Evolutionary conservation across 2,113 vertebrate genomes (phyloP), one percentile per base, ranked within the genome.

Genomic region (Benitochromis conjunctus): DNA sequence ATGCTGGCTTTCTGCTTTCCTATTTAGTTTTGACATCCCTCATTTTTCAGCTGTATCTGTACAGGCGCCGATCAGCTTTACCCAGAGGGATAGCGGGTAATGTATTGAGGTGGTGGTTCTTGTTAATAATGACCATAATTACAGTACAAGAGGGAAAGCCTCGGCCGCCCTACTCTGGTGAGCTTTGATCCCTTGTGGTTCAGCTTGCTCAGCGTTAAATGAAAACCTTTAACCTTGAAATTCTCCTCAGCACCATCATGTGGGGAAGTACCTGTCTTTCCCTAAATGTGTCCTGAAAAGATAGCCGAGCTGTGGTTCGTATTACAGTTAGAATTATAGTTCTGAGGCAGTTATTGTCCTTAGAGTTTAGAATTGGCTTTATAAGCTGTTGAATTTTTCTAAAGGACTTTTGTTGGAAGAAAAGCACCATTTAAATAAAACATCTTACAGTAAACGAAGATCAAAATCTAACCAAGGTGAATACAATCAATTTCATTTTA

Each of bases 71-170:
- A 82, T 86, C 77, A 62, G 51, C 81, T 78, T 54, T 81, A 62
- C 91, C 83, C 80, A 48, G 71, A 84, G 91, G 92, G 85, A 81
- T 71, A 55, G 46, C 18, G 57, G 60, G 14, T 89, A 90, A 87
- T 86, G 84, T 88, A 84, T 87, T 60, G 82, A 91, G 81, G 88
- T 85, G 85, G 64, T 84, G 80, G 77, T 84, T 93, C 74, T 90
- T 88, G 89, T 88, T 92, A 93, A 91, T 85, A 93, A 90, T 91
- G 90, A 91, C 46, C 83, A 90, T 93, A 92, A 94, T 95, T 90
- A 90, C n/a, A 83, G 51, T 46, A 60, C 83, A 88, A 87, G 19
- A n/a, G 76, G 86, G 56, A n/a, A 66, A 79, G 74, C 54, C 57
- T 36, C 9, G 4, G 54, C 82, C 1, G 34, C 69, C 34, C 54